Base-by-base conservation (phyloP, 2,113 vertebrate species). In the Myxocyprinus asiaticus region DNA sequence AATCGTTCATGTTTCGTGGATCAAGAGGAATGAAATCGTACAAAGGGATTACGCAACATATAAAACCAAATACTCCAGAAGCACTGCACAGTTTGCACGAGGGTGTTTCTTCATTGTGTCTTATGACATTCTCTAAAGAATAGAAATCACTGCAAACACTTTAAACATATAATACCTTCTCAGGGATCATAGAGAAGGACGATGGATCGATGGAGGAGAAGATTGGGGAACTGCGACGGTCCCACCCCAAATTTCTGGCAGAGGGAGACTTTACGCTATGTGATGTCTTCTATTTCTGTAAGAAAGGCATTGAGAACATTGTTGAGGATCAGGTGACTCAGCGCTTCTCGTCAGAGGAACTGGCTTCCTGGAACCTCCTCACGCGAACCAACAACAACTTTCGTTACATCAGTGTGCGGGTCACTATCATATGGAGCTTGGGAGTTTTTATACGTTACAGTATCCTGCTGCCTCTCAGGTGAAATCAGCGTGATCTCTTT, bases 331-430 rank as follows among this genome's bases (percentile, higher is more conserved):
- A 96, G 89, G 96, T 98, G 85, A 98, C 97, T 0, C 95, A 97
- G 77, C 88, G 97, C 67, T 99, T 99, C 89, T 96, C 96, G n/a
- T 98, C 97, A 0, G 96, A 99, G 89, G 96, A 99, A 85, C 88
- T 99, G 33, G 94, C 92, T 56, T 97, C 96, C 67, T 99, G 97
- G 97, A 99, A 99, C 87, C 95, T 99, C n/a, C 95, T 99, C 73
- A 99, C 97, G 0, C 92, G 97, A 82, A 98, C 97, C 86, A 99
- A 99, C 65, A 87, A 94, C 83, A 95, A 98, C 89, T 99, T 99
- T 87, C 93, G 91, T 48, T 97, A 98, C 82, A 92, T 99, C 92
- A 99, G 96, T 74, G 88, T 93, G 10, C 91, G 93, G 9, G 92
- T 99, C 85, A 97, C 96, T 9, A 0, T 95, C 12, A 89, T 98